These are phyloP conservation scores for Iguana delicatissima DNA, from an alignment of 2,797 vertebrate species.

Conservation along the genomic window DNA sequence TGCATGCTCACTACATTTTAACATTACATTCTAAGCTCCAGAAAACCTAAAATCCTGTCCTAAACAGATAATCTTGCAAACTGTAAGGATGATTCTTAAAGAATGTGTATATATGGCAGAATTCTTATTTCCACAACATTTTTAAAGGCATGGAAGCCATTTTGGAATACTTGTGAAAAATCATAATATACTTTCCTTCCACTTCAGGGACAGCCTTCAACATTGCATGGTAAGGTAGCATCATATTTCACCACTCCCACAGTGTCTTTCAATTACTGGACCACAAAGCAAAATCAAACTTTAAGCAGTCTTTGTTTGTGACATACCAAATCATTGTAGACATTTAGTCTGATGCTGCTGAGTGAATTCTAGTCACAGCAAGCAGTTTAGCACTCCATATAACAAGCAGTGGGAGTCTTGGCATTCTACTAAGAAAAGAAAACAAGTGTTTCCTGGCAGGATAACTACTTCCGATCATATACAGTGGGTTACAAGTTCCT, in stretches of 20 bases:
- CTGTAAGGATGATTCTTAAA: too few relatives aligned
- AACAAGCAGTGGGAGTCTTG: slow-evolving; percentile 4
- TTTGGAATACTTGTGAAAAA: neutral
- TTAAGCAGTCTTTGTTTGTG: neutral
- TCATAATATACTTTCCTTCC: neutral
- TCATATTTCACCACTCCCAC: neutral
- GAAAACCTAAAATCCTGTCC: too few relatives aligned
- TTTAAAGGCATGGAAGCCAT: neutral
- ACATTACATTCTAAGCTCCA: too few relatives aligned
- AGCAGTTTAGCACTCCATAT: neutral
- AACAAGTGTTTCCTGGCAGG: neutral
- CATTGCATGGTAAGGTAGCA: neutral
- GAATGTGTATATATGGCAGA: neutral
- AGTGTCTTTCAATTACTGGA: neutral
- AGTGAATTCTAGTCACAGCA: neutral
- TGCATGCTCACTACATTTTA: too few relatives aligned
- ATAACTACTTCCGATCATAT: neutral
- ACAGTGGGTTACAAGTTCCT: neutral
- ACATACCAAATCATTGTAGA: neutral
- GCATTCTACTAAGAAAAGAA: neutral
- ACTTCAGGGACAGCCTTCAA: neutral
- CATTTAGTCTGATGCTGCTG: neutral
- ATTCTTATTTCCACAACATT: neutral
- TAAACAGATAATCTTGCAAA: too few relatives aligned
- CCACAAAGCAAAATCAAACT: neutral